Evolutionary conservation across 1,140 invertebrate genomes (phyloP).

Genomic region (Drosophila mauritiana): DNA sequence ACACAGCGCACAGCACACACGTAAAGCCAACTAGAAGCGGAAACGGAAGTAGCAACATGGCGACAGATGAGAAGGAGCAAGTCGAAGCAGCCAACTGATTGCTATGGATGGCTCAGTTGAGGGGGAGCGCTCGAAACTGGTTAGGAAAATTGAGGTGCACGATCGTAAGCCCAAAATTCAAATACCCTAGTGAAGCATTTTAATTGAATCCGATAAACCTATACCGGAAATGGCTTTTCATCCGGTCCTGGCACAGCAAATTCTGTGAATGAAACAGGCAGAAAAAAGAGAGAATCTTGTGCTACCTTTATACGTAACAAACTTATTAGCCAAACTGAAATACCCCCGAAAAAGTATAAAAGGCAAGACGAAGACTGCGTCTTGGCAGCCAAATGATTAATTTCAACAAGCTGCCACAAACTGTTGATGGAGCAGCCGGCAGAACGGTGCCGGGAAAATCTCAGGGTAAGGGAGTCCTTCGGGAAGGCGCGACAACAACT

Average conservation of each 20-base stretch:
- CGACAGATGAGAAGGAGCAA: slow-evolving; percentile 56
- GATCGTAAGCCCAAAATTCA: neutral
- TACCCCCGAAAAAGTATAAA: neutral
- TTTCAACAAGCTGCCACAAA: slow-evolving; percentile 80
- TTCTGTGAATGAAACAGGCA: no score
- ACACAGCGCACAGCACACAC: slow-evolving; percentile 8
- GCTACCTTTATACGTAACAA: neutral
- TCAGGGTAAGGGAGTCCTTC: slow-evolving; percentile 13
- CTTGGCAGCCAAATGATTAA: slow-evolving; percentile 79
- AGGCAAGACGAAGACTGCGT: slow-evolving; percentile 24
- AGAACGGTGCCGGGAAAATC: neutral
- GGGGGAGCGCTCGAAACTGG: no score
- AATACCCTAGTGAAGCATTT: slow-evolving; percentile 3
- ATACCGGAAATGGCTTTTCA: no score
- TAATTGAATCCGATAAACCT: neutral
- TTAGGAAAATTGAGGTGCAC: neutral
- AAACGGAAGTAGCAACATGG: slow-evolving; percentile 73
- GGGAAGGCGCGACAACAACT: slow-evolving; percentile 9
- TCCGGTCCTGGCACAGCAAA: no score
- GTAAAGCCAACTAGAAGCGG: slow-evolving; percentile 69
- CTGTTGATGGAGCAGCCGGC: slow-evolving; percentile 47
- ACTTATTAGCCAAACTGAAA: neutral
- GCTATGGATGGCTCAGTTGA: slow-evolving; percentile 35
- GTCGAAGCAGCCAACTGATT: slow-evolving; percentile 59
- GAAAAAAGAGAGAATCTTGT: no score